These are phyloP conservation scores for Odocoileus hemionus DNA, from an alignment of 2,113 vertebrate genomes.

Conservation along the genomic window DNA sequence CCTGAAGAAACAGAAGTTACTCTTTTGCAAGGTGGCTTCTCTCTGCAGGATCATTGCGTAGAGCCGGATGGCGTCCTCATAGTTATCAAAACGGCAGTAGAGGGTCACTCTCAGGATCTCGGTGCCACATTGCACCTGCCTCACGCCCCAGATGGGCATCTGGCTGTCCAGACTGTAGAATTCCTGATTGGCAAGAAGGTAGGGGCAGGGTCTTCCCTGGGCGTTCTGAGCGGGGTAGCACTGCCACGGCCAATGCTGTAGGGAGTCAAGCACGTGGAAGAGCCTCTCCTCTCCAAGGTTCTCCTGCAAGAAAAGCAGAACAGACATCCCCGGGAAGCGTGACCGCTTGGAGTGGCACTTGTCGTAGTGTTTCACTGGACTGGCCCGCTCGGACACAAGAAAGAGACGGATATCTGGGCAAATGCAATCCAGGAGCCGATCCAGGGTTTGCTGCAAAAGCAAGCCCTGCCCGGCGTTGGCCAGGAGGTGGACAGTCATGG, in stretches of 20 bases:
- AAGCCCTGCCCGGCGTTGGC: constrained; percentile 84
- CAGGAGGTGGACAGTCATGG: constrained; percentile 90
- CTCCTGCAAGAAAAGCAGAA: constrained; percentile 91
- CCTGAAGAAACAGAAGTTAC: constrained; percentile 85
- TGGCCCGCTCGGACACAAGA: constrained; percentile 88
- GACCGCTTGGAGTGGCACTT: constrained; percentile 67
- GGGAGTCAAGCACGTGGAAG: constrained; percentile 85
- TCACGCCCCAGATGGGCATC: constrained; percentile 93
- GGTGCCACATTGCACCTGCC: constrained; percentile 83
- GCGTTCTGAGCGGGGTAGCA: constrained; percentile 81
- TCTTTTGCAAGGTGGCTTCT: constrained; percentile 82
- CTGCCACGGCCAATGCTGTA: constrained; percentile 90
- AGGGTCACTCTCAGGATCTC: constrained; percentile 91
- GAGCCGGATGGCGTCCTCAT: constrained; percentile 88
- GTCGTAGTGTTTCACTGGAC: constrained; percentile 74
- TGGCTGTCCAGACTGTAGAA: constrained; percentile 90
- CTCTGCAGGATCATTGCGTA: constrained; percentile 90
- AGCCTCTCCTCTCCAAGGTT: constrained; percentile 88
- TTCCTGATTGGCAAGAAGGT: constrained; percentile 81
- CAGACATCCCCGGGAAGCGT: constrained; percentile 88
- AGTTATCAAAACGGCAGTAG: constrained; percentile 91
- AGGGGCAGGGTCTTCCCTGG: constrained; percentile 55
- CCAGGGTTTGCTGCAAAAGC: constrained; percentile 88
- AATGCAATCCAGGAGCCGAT: constrained; percentile 86
- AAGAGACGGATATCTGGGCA: constrained; percentile 87